Evolutionary conservation across 2,113 vertebrate species (phyloP), one percentile per base, ranked within the genome.

Genomic region (Oncorhynchus mykiss): DNA sequence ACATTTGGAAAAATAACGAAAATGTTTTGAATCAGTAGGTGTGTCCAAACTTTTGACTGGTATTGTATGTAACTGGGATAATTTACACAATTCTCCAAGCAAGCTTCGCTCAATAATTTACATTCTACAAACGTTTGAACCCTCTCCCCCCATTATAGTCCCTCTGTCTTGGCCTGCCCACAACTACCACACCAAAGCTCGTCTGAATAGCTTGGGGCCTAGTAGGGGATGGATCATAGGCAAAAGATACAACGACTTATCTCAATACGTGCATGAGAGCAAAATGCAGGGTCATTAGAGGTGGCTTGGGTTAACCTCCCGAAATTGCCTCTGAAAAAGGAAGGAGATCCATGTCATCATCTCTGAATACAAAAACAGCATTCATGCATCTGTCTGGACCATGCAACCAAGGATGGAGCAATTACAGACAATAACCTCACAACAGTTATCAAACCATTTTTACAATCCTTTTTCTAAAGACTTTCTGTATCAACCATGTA

Each of bases 31-130:
- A 34, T 34, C 5, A 34, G 34, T 34, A 34, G 34, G 34, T 34
- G 34, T 34, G 34, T 34, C 34, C 34, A 34, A 34, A 7, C 34
- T 34, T 34, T 34, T 34, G 34, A 34, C 6, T 34, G 34, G 6
- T 34, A 34, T 34, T 34, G 34, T 34, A 93, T 91, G 92, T 89
- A 91, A 91, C 92, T 85, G 77, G 78, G 80, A 87, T 94, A 88
- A 94, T 94, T 93, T 94, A 93, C 88, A 86, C 88, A 84, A 75
- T 4, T 87, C 93, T 92, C 84, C 78, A 73, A 92, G 93, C 89
- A 67, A 89, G 79, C 74, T 71, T 75, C 81, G 78, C 85, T 93
- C 89, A 88, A 89, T 93, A 92, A 93, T 93, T 92, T 85, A 93
- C 90, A 89, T 86, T 74, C 88, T 75, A 2, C 67, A 6, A 78